These are phyloP conservation scores for Tylochromis polylepis DNA, from an alignment of 2,113 vertebrate species.

Conservation along the genomic window DNA sequence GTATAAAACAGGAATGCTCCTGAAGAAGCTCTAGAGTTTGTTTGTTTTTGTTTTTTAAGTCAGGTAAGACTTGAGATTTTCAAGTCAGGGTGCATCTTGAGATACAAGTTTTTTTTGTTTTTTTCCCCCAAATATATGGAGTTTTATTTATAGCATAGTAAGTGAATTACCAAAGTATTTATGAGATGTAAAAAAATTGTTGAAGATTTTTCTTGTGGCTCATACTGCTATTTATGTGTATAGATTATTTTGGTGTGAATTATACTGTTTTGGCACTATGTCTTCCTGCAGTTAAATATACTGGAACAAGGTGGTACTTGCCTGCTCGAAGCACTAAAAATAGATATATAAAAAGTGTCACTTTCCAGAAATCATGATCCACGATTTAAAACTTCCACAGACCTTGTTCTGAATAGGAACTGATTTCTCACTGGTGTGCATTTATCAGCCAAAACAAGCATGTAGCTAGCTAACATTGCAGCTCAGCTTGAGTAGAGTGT, in stretches of 20 bases:
- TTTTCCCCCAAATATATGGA: background rate
- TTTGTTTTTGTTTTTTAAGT: background rate
- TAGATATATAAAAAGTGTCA: background rate
- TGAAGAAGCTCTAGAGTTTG: background rate
- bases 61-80: background rate
- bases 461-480: background rate
- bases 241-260: background rate
- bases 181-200: background rate
- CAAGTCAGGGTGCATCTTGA: background rate
- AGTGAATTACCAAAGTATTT: background rate
- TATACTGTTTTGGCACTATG: background rate
- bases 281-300: background rate
- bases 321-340: background rate
- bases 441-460: background rate
- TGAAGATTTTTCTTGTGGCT: background rate
- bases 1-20: background rate
- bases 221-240: background rate
- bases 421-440: background rate
- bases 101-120: background rate
- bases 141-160: conserved; percentile 11
- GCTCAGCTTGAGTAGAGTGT: background rate
- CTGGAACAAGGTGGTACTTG: background rate
- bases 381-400: background rate
- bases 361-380: background rate
- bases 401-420: background rate